Conservation (phyloP, 2,113 vertebrate species). For the Lepisosteus osseus region DNA sequence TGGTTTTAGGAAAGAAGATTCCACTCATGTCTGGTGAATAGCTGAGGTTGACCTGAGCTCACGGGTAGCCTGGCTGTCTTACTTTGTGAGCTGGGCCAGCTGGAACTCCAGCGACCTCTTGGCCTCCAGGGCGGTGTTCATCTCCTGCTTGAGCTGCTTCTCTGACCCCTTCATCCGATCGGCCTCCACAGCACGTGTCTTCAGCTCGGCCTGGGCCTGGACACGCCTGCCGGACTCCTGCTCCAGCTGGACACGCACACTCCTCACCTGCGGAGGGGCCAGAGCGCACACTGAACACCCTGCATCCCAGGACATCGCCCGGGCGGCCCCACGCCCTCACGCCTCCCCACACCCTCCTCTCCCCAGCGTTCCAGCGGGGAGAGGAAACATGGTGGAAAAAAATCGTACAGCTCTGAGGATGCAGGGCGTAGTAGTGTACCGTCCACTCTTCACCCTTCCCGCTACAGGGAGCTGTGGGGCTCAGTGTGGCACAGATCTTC, state of each 20-base stretch:
- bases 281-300: not conserved
- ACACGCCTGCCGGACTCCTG: constrained; percentile 85
- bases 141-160: constrained; percentile 97
- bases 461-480: too few relatives aligned
- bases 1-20: too few relatives aligned
- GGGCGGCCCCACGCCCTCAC: not conserved
- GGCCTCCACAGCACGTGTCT: constrained; percentile 79
- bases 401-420: too few relatives aligned
- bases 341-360: not conserved
- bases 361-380: not conserved
- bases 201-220: constrained; percentile 82
- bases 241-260: constrained; percentile 78
- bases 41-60: constrained; percentile 33
- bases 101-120: constrained; percentile 95
- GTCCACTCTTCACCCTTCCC: too few relatives aligned
- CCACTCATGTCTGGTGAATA: too few relatives aligned
- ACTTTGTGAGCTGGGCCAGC: constrained; percentile 94
- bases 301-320: not conserved
- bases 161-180: constrained; percentile 87
- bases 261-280: constrained; percentile 72
- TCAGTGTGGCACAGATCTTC: too few relatives aligned
- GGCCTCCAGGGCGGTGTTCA: constrained; percentile 84
- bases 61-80: constrained; percentile 20
- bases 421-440: too few relatives aligned
- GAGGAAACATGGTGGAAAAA: not conserved